Base-by-base conservation (phyloP, 2,888 invertebrate genomes). In the Machimus rusticus region DNA sequence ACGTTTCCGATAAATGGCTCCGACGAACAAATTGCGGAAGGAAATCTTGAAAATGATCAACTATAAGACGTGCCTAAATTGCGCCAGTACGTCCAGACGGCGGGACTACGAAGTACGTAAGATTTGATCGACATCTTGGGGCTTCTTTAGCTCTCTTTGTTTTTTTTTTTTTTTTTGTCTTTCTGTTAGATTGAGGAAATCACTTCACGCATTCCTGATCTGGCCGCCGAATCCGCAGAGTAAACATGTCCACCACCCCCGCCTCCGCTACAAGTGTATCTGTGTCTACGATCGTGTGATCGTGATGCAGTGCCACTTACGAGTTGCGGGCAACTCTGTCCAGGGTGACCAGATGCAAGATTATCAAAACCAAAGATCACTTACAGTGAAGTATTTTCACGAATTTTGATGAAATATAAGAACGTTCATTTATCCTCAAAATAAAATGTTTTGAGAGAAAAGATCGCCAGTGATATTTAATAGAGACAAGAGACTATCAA, bases 41-140 rank as follows among this genome's bases (percentile, higher is more conserved):
- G 90, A 90, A 88, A 88, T 90, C 76, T 88, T 90, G 34, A 90
- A 90, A 89, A 89, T 90, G 89, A 87, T 90, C 66, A 89, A 90
- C 87, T 89, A 89, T 77, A 89, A 89, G 86, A 88, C 89, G 51
- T 90, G 89, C 81, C 86, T 90, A 84, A 89, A 89, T 87, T 90
- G 90, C 79, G 66, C 88, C 14, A 89, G 88, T 46, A 88, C 88
- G 39, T 88, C 89, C 34, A 89, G 89, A 55, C 88, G 90, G 74
- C 89, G 89, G 81, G 90, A 90, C 88, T 90, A 90, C 84, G 90
- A 90, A 89, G 90, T 90, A 89, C 86, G 90, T 90, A 34, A 37
- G 43, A 34, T 66, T 28, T 51, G 6, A 16, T 5, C 51, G 6
- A 1, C 6, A 5, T 5, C 51, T 51, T 19, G n/a, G 51, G 16